Evolutionary conservation across 2,113 vertebrate genomes (phyloP).

Genomic region (Sander vitreus): DNA sequence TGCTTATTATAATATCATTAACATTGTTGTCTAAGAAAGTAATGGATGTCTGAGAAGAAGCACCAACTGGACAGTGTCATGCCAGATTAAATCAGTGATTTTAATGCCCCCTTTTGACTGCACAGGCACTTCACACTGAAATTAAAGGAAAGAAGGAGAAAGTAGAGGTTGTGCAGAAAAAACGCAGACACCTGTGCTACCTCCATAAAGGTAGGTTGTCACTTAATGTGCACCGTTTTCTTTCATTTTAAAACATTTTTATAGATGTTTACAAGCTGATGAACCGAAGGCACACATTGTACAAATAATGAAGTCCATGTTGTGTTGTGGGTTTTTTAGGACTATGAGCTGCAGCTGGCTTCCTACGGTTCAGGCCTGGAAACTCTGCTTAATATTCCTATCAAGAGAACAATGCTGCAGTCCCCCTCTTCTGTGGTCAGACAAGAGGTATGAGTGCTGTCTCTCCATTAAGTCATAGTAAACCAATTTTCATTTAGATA

Average conservation of each 20-base stretch:
- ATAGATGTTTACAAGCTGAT: neutral
- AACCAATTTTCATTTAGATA: neutral
- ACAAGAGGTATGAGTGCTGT: constrained; percentile 87
- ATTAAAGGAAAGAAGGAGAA: constrained; percentile 94
- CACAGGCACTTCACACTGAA: constrained; percentile 91
- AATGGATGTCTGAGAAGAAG: neutral
- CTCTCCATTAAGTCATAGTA: neutral
- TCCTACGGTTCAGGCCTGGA: constrained; percentile 94
- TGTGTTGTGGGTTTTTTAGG: constrained; percentile 80
- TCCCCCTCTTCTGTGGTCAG: constrained; percentile 91
- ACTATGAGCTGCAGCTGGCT: constrained; percentile 95
- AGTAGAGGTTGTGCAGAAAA: constrained; percentile 92
- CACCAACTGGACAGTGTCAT: neutral
- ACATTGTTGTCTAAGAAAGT: neutral
- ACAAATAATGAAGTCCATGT: neutral
- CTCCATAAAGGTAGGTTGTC: constrained; percentile 90
- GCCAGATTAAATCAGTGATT: neutral
- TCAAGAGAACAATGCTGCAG: constrained; percentile 93
- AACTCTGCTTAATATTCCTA: constrained; percentile 94
- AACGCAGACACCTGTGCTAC: constrained; percentile 89
- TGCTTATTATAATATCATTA: neutral
- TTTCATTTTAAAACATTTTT: neutral
- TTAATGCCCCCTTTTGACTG: constrained; percentile 16
- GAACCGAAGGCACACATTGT: neutral
- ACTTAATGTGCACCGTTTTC: neutral